Evolutionary conservation across 2,113 vertebrate species (phyloP), one percentile per base, ranked within the genome.

Genomic region (Austrofundulus limnaeus): DNA sequence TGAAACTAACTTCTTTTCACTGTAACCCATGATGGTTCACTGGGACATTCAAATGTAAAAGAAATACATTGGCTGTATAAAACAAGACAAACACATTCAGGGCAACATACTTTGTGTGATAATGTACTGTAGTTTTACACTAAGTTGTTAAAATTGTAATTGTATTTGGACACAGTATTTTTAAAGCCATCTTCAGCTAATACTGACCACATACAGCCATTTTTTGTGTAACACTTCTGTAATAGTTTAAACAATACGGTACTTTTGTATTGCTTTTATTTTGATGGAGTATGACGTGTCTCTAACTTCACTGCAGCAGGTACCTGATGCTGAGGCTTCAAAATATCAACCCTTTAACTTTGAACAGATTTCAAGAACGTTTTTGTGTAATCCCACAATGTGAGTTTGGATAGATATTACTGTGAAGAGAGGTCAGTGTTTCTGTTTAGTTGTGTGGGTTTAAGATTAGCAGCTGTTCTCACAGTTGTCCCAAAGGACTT

Each of bases 401-500:
- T 43, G 23, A 54, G 13, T 19, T 19, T 24, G 11, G 31, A 34
- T 10, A 20, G 52, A 1, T 34, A 6, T 37, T 6, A 43, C 15
- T 25, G 59, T 10, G 5, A 31, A 39, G 34, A 49, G 8, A 23
- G 11, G 2, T 34, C 5, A 17, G 23, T 9, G 24, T 24, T 47
- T 60, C 3, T 49, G 20, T 52, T 1, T 23, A 54, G 21, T 46
- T 56, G 47, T 15, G 63, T 48, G 53, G 25, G 1, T 61, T 59
- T 14, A 17, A 48, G 52, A 61, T 57, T 0, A 2, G 64, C 14
- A 1, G 42, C 52, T 47, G 47, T 49, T 61, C 38, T 72, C 53
- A 53, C 70, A 61, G 37, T 61, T 46, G 49, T 63, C 70, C 73
- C 73, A 20, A 47, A 57, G 55, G 51, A 37, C 20, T 67, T 21